phyloP scores from a whole-genome alignment of 2,888 invertebrate genomes.

The Conus canariensis region DNA sequence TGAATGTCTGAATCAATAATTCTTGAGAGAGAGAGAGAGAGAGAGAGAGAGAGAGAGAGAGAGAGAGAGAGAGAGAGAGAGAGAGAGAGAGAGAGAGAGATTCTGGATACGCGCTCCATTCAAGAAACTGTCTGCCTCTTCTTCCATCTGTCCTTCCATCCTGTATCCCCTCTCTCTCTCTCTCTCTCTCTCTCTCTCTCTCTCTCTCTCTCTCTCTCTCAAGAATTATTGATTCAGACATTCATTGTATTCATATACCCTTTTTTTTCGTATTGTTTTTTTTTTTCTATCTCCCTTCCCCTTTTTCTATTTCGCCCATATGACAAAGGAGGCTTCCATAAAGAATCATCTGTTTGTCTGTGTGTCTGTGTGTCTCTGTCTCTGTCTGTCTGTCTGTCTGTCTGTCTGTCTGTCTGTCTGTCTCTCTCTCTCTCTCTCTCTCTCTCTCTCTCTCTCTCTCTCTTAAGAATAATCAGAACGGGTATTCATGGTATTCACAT shows the following conservation, averaged over 20 bases:
- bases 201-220: neutral
- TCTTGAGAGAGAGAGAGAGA: conserved; percentile 16
- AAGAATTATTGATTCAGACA: too few species aligned
- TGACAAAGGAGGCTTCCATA: neutral
- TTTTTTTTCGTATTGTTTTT: too few species aligned
- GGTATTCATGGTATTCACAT: too few species aligned
- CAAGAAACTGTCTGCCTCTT: neutral
- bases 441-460: too few species aligned
- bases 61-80: too few species aligned
- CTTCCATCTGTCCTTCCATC: neutral
- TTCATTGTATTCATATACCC: too few species aligned
- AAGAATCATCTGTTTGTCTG: neutral
- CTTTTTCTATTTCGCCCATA: neutral
- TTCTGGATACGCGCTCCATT: neutral
- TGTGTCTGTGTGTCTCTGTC: conserved; percentile 13
- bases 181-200: conserved; percentile 14
- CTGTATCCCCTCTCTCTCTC: neutral
- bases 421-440: too few species aligned
- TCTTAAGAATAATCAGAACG: too few species aligned
- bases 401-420: neutral
- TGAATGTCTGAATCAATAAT: too few species aligned
- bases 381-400: neutral
- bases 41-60: conserved; percentile 4
- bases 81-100: too few species aligned
- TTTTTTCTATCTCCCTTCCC: too few species aligned